Evolutionary conservation across 2,797 vertebrate genomes (phyloP), one percentile per base, ranked within the genome.

Genomic region (Coccyzus lansbergi): DNA sequence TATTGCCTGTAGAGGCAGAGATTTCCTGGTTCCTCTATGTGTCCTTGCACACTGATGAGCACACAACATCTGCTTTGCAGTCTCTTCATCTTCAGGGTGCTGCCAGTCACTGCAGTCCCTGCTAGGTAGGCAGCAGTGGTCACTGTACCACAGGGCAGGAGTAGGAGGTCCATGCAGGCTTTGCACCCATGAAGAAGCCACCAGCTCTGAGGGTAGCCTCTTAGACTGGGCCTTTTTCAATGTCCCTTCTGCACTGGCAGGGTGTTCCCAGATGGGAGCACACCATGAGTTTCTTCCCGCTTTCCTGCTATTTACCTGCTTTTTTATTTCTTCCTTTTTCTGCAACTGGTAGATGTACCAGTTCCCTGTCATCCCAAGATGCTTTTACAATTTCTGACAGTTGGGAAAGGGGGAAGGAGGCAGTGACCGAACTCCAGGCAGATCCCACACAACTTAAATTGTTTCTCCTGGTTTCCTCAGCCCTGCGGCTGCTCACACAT

Each of bases 1-100:
- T 38, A 52, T 26, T 0, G 0, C 33, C 44, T 7, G 5, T 0
- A 0, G 52, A 79, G 52, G 28, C 40, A 86, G 46, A 85, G 49
- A 51, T 63, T 88, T 79, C 40, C 36, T 2, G 3, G 13, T 1
- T 5, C 5, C 11, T 75, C 58, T n/a, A 1, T 10, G 1, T 44
- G 55, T 77, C 55, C 31, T 58, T 4, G 13, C 31, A 64, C 1
- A 0, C 69, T 58, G 48, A 65, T 69, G 44, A 81, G 56, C 13
- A 8, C 29, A 19, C 44, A 64, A 44, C 52, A 82, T 56, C 80
- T 86, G 76, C 80, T 52, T 3, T 64, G 58, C 71, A 86, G 63
- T 70, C 25, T 31, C 40, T 31, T 79, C 71, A 18, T 63, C 29
- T 24, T n/a, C 0, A 1, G 33, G 48, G 11, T 0, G 2, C n/a